phyloP scores from a whole-genome alignment of 2,797 vertebrate genomes.

The Miichthys miiuy region DNA sequence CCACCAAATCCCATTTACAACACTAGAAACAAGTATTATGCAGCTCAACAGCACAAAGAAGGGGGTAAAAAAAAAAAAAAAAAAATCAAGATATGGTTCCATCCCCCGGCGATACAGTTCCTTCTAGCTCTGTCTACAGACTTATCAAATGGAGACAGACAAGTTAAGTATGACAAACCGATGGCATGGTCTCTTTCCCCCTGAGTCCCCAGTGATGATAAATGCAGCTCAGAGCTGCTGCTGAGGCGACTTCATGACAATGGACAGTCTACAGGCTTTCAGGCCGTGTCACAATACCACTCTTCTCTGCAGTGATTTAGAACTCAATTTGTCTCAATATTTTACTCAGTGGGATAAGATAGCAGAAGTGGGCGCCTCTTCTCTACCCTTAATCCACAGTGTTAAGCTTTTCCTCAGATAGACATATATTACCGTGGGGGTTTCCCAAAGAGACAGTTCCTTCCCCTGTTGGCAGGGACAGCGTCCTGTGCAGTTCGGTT shows the following conservation, averaged over 20 bases:
- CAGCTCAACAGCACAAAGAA: constrained; percentile 12
- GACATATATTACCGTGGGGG: constrained; percentile 69
- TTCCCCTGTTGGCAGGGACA: constrained; percentile 54
- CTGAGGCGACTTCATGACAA: constrained; percentile 70
- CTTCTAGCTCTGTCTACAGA: constrained; percentile 42
- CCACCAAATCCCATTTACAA: constrained; percentile 23
- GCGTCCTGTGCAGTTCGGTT: constrained; percentile 68
- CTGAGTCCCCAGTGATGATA: constrained; percentile 67
- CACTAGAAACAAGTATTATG: constrained; percentile 31
- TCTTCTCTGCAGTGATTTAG: constrained; percentile 77
- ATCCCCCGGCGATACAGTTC: constrained; percentile 41
- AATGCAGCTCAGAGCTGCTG: constrained; percentile 70
- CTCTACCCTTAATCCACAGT: constrained; percentile 71
- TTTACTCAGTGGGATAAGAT: constrained; percentile 78
- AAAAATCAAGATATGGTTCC: constrained; percentile 32
- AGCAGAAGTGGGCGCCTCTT: constrained; percentile 68
- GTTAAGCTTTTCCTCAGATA: constrained; percentile 67
- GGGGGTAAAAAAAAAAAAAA: neutral
- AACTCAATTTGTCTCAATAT: constrained; percentile 81
- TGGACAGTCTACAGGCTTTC: constrained; percentile 71
- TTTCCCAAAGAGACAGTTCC: constrained; percentile 61
- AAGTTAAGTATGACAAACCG: constrained; percentile 77
- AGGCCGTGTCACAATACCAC: constrained; percentile 72
- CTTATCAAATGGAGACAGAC: constrained; percentile 66
- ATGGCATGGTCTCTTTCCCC: constrained; percentile 61